Evolutionary conservation across 1,140 invertebrate genomes (phyloP), one percentile per base, ranked within the genome.

Genomic region (Ylistrum balloti): DNA sequence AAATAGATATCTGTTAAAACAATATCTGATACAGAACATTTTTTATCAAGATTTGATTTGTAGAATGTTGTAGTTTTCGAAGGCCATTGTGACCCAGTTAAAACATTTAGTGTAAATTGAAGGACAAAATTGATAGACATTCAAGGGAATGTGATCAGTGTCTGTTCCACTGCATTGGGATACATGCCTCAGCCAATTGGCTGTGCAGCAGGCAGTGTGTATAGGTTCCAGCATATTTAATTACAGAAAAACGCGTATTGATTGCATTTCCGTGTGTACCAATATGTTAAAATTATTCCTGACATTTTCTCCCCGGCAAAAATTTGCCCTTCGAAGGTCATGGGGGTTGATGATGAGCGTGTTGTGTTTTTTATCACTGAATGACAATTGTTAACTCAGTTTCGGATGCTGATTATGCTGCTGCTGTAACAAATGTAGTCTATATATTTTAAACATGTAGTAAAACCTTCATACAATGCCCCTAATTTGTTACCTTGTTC

Each of bases 181-280:
- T 45, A 45, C 41, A 13, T 45, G 41, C 9, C 41, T 45, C 1
- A 45, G 17, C 41, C 41, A 45, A 45, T 45, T 17, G 17, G 56
- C 56, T 74, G 56, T 74, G 56, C 56, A 74, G 56, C 56, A 74
- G 56, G n/a, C 56, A 74, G 20, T 28, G 56, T 74, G 56, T 74
- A n/a, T n/a, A 74, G 15, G 56, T 74, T 74, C 56, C 56, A n/a
- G 56, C 56, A 74, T 74, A 74, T 74, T 74, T 74, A 28, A 74
- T 74, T 28, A 74, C 28, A 45, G 41, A 45, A 45, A 45, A 45
- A 45, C 41, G 41, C 20, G 41, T 45, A 74, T 74, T 74, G 56
- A 74, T 74, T 74, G 56, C 22, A 17, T 74, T 74, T 28, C 56
- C 13, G n/a, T 74, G 56, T 74, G n/a, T 74, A 74, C 56, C 22